These are phyloP conservation scores for Aplysina aerophoba DNA, from an alignment of 37 sponge, comb jelly and placozoan species.

Conservation along the genomic window DNA sequence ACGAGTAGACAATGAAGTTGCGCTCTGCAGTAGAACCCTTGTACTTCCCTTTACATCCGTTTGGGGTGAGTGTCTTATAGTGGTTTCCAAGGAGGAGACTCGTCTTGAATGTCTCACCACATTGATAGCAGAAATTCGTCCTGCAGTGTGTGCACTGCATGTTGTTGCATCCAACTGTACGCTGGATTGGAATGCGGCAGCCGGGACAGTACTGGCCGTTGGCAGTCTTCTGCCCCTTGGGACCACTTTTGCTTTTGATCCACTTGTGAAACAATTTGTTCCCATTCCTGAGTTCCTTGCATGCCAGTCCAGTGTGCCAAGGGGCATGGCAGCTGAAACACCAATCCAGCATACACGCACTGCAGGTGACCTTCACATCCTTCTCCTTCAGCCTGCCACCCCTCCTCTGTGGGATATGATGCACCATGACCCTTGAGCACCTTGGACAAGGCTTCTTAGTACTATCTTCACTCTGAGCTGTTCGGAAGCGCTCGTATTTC, in stretches of 20 bases:
- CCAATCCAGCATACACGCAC: constrained; percentile 62
- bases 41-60: constrained; percentile 76
- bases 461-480: not conserved
- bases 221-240: constrained; percentile 36
- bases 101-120: constrained; percentile 56
- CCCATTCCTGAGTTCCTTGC: constrained; percentile 54
- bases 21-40: constrained; percentile 29
- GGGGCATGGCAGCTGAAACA: constrained; percentile 89
- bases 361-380: constrained; percentile 65
- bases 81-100: constrained; percentile 59
- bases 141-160: constrained; percentile 83
- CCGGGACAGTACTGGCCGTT: constrained; percentile 81
- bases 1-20: constrained; percentile 48
- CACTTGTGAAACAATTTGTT: constrained; percentile 66
- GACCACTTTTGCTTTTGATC: constrained; percentile 27
- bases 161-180: constrained; percentile 76
- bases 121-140: constrained; percentile 78
- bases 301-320: constrained; percentile 70
- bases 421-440: constrained; percentile 58
- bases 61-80: constrained; percentile 39
- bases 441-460: constrained; percentile 65
- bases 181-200: constrained; percentile 77
- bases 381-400: constrained; percentile 11
- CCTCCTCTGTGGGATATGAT: constrained; percentile 34
- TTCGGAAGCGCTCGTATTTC: constrained; percentile 41